A percentile compares a stretch with the other conserved stretches of the same genome.
Conservation (phyloP, 2,888 invertebrate species). For the Oxytorus armatus region DNA sequence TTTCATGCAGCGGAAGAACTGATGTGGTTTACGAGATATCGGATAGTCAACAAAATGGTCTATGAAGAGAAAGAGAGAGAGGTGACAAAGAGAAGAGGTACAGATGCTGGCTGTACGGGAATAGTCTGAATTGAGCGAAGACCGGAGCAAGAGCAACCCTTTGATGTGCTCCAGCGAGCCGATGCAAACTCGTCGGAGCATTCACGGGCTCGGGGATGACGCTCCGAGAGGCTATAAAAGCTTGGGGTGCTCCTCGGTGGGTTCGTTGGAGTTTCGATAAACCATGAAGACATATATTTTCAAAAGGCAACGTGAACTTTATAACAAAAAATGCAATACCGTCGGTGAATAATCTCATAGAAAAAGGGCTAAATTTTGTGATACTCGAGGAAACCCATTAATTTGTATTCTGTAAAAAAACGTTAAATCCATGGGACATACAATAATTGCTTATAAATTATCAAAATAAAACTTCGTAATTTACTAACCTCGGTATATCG, state of each 20-base stretch:
- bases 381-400: too few species aligned
- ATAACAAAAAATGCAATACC: slow-evolving; percentile 32
- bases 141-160: slow-evolving; percentile 59
- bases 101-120: slow-evolving; percentile 60
- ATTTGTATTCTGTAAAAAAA: too few species aligned
- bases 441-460: background rate
- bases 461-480: background rate
- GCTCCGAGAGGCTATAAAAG: slow-evolving; percentile 14
- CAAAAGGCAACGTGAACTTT: background rate
- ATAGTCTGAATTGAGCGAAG: slow-evolving; percentile 68
- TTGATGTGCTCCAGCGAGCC: slow-evolving; percentile 76
- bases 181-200: slow-evolving; percentile 70
- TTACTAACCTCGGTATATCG: slow-evolving; percentile 79
- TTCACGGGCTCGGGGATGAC: slow-evolving; percentile 48
- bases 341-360: slow-evolving; percentile 5
- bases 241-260: background rate
- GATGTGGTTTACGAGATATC: slow-evolving; percentile 14
- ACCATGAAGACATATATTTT: background rate
- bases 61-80: slow-evolving; percentile 2
- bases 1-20: slow-evolving; percentile 39
- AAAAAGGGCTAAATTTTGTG: too few species aligned
- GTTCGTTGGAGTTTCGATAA: slow-evolving; percentile 37
- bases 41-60: slow-evolving; percentile 5
- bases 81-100: slow-evolving; percentile 20
- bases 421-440: too few species aligned